Evolutionary conservation across 1,140 invertebrate species (phyloP).

Genomic region (Antheraea pernyi): DNA sequence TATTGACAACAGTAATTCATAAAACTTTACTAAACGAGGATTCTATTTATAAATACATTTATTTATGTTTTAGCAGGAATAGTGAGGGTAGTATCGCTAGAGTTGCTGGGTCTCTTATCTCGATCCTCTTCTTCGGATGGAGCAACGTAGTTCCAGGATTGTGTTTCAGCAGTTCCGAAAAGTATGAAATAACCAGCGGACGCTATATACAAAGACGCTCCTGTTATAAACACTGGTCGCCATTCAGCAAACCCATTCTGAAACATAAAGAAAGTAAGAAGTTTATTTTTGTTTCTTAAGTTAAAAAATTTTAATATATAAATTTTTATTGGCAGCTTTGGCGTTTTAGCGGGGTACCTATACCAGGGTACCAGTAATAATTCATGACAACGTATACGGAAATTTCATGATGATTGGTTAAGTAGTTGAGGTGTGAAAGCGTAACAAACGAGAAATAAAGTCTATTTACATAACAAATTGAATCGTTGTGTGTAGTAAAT

Average conservation of each 20-base stretch:
- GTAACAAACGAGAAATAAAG: too few species aligned
- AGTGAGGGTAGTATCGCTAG: constrained; percentile 62
- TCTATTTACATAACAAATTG: too few species aligned
- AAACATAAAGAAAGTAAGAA: constrained; percentile 24
- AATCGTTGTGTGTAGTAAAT: too few species aligned
- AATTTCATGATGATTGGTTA: too few species aligned
- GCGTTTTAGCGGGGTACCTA: too few species aligned
- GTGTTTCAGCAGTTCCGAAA: constrained; percentile 83
- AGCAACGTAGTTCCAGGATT: constrained; percentile 82
- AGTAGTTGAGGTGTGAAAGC: too few species aligned
- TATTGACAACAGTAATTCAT: not conserved
- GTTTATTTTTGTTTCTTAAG: not conserved
- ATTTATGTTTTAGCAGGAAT: constrained; percentile 58
- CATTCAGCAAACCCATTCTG: constrained; percentile 89
- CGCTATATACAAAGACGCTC: constrained; percentile 84
- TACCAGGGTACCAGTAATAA: too few species aligned
- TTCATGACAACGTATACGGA: too few species aligned
- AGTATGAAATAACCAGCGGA: constrained; percentile 85
- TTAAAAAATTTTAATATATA: too few species aligned
- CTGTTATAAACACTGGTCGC: constrained; percentile 88
- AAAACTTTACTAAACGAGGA: not conserved
- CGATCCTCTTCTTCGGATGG: constrained; percentile 44
- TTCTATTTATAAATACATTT: not conserved
- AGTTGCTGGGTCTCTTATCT: constrained; percentile 50
- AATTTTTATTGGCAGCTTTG: too few species aligned